Percentiles rank a stretch among this genome's conserved stretches.
Evolutionary conservation across 1,140 invertebrate species (phyloP).

Genomic region (Melitaea cinxia): DNA sequence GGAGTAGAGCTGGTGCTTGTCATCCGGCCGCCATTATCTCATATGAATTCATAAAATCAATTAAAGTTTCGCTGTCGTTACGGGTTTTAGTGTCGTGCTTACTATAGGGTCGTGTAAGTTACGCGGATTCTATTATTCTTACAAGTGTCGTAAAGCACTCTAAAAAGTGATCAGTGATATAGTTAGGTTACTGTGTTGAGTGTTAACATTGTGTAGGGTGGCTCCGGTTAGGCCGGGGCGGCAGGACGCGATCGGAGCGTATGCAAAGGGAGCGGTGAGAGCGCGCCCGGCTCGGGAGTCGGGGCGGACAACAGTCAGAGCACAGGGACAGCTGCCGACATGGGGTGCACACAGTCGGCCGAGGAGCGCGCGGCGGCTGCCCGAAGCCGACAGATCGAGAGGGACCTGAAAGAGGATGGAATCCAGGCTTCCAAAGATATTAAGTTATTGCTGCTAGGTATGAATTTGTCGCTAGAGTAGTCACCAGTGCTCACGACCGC

Average conservation of each 20-base stretch:
- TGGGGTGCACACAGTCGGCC: slow-evolving; percentile 99
- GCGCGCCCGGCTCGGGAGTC: slow-evolving; percentile 76
- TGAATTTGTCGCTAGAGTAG: slow-evolving; percentile 57
- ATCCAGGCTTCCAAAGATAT: slow-evolving; percentile 99
- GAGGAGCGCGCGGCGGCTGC: slow-evolving; percentile 98
- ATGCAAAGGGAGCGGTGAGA: slow-evolving; percentile 80
- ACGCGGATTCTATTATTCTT: slow-evolving; percentile 41
- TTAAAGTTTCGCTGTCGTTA: slow-evolving; percentile 71
- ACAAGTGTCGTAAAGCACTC: slow-evolving; percentile 34
- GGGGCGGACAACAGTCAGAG: slow-evolving; percentile 67
- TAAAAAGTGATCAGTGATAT: slow-evolving; percentile 67
- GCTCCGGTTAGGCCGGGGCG: slow-evolving; percentile 72
- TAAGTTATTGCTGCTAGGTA: slow-evolving; percentile 97
- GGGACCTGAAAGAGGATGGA: slow-evolving; percentile 98
- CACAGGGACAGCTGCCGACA: slow-evolving; percentile 81
- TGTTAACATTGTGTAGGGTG: slow-evolving; percentile 73
- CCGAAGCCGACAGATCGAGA: slow-evolving; percentile 98
- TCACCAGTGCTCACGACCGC: slow-evolving; percentile 54
- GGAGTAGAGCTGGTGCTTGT: slow-evolving; percentile 78
- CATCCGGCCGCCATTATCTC: slow-evolving; percentile 80
- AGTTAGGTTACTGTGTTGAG: slow-evolving; percentile 77
- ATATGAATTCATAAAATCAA: slow-evolving; percentile 77
- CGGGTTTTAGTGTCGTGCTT: slow-evolving; percentile 62
- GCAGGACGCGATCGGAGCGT: slow-evolving; percentile 71
- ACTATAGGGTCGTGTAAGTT: slow-evolving; percentile 52